Percentiles rank a stretch among this genome's conserved stretches.
Conservation (phyloP, 2,113 vertebrate species). For the Sciurus niger region DNA sequence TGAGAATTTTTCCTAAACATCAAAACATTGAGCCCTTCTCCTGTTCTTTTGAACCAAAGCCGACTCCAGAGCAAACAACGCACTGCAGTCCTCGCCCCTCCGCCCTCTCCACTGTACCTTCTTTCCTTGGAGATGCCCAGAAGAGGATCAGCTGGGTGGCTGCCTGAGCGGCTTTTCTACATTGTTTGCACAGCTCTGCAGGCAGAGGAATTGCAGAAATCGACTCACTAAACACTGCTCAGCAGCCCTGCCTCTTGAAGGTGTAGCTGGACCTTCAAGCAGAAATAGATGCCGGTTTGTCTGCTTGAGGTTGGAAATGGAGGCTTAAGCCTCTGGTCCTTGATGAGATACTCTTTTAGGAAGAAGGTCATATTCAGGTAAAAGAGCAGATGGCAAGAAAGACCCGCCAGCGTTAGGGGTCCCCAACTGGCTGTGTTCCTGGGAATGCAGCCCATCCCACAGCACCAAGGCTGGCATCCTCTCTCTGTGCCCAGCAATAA, state of each 20-base stretch:
- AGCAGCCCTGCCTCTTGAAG: neutral
- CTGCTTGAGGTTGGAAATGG: neutral
- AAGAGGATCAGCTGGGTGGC: neutral
- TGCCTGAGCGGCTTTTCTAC: fast-evolving
- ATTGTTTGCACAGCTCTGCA: neutral
- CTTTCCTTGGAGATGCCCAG: neutral
- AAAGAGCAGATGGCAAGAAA: conserved; percentile 69
- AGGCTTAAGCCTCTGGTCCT: neutral
- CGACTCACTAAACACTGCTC: neutral
- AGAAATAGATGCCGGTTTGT: conserved; percentile 1
- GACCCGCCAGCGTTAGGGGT: neutral
- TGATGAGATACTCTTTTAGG: neutral
- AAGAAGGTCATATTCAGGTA: neutral
- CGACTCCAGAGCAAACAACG: neutral
- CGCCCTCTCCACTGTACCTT: neutral
- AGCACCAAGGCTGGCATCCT: neutral
- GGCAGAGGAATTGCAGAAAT: neutral
- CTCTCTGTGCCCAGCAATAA: neutral
- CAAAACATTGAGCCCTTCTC: neutral
- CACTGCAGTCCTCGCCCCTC: neutral
- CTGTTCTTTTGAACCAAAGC: neutral
- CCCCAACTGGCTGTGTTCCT: neutral
- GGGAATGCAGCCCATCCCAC: neutral
- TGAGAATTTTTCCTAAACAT: conserved; percentile 23
- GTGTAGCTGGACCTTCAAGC: neutral